Conservation (phyloP, 1,140 invertebrate species). For the Varroa destructor region DNA sequence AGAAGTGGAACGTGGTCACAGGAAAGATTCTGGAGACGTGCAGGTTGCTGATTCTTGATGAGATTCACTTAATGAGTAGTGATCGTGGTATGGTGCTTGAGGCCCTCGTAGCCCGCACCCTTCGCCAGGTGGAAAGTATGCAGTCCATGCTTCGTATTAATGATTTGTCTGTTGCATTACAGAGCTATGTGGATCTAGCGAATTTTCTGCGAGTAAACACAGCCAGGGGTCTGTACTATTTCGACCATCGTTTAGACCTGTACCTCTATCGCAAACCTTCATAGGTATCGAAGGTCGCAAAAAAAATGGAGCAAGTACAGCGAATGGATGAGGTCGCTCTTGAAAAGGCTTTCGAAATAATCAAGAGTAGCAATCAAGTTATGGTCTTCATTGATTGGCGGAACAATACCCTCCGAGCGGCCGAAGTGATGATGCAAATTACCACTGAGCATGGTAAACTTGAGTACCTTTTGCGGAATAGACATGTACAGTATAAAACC, state of each 20-base stretch:
- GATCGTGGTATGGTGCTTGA: conserved; percentile 95
- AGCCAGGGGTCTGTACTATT: conserved; percentile 83
- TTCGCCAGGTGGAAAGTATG: conserved; percentile 81
- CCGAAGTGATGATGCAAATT: conserved; percentile 58
- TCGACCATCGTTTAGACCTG: conserved; percentile 92
- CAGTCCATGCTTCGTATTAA: conserved; percentile 95
- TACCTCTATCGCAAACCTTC: conserved; percentile 82
- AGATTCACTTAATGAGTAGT: conserved; percentile 92
- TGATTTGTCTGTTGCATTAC: conserved; percentile 91
- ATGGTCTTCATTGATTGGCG: conserved; percentile 98
- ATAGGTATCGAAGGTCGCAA: conserved; percentile 69
- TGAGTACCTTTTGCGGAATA: conserved; percentile 42
- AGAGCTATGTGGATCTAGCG: conserved; percentile 94
- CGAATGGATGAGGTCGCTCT: conserved; percentile 89
- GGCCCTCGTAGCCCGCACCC: conserved; percentile 82
- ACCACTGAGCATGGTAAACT: conserved; percentile 58
- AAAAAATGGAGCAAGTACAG: conserved; percentile 58
- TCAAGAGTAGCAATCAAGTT: conserved; percentile 80
- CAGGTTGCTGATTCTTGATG: conserved; percentile 90
- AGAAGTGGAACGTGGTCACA: conserved; percentile 99
- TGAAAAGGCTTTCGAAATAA: conserved; percentile 73
- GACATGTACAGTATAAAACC: conserved; percentile 36
- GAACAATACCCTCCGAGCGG: conserved; percentile 81
- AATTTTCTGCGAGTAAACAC: conserved; percentile 85
- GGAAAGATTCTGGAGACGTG: conserved; percentile 83